Evolutionary conservation across 2,113 vertebrate species (phyloP).

Genomic region (Kryptolebias marmoratus): DNA sequence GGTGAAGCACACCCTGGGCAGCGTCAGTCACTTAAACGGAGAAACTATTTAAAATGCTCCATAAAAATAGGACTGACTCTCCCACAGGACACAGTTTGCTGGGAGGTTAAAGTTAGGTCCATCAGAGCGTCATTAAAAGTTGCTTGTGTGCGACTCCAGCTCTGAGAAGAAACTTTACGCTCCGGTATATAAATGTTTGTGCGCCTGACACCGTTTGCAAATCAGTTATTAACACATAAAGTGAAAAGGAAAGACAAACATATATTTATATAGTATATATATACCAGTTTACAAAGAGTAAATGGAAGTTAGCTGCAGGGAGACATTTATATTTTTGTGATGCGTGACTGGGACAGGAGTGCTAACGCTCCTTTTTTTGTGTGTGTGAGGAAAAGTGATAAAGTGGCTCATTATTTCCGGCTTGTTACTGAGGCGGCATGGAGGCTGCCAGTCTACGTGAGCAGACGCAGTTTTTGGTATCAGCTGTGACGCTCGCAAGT

Average conservation of each 20-base stretch:
- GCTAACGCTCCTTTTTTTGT: slow-evolving; percentile 45
- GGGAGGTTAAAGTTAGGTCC: not conserved
- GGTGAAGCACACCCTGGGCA: not conserved
- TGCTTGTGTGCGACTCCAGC: not conserved
- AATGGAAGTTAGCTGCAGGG: not conserved
- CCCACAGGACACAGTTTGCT: not conserved
- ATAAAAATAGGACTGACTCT: not conserved
- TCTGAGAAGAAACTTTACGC: not conserved
- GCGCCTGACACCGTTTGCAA: not conserved
- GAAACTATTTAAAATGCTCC: not conserved
- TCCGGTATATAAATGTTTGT: not conserved
- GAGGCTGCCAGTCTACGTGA: slow-evolving; percentile 45
- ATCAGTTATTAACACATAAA: not conserved
- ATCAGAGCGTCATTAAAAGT: not conserved
- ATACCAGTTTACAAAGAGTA: not conserved
- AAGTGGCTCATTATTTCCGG: slow-evolving; percentile 54
- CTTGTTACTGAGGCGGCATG: slow-evolving; percentile 55
- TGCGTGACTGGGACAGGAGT: not conserved
- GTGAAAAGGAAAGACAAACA: not conserved
- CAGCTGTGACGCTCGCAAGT: slow-evolving; percentile 54
- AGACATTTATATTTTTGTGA: slow-evolving; percentile 11
- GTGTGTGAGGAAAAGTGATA: slow-evolving; percentile 20
- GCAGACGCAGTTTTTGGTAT: slow-evolving; percentile 39
- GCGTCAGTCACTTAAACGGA: not conserved
- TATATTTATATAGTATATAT: not conserved